Conservation (phyloP, 2,113 vertebrate genomes). For the Daboia siamensis region DNA sequence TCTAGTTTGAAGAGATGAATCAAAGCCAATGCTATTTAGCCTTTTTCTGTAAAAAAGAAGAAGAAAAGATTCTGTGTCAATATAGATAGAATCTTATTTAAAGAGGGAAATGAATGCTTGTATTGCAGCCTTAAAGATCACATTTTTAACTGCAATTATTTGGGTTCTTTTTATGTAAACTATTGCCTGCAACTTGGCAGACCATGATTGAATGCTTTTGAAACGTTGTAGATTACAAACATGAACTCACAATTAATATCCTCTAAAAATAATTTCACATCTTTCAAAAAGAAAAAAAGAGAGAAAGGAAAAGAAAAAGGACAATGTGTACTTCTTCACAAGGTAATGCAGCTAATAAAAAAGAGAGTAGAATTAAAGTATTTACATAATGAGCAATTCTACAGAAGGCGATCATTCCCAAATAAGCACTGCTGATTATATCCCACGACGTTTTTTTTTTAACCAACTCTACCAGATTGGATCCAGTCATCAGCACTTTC, state of each 20-base stretch:
- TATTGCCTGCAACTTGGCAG: conserved; percentile 72
- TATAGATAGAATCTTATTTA: conserved; percentile 63
- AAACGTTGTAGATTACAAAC: conserved; percentile 85
- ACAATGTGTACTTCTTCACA: conserved; percentile 91
- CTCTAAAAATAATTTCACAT: conserved; percentile 82
- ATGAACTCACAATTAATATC: conserved; percentile 87
- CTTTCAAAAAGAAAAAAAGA: conserved; percentile 65
- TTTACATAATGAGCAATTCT: conserved; percentile 95
- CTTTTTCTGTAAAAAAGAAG: conserved; percentile 61
- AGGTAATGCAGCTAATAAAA: conserved; percentile 84
- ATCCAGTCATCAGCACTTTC: conserved; percentile 89
- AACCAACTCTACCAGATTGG: conserved; percentile 91
- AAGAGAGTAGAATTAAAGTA: conserved; percentile 85
- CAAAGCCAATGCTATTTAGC: conserved; percentile 75
- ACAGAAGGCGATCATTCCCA: conserved; percentile 82
- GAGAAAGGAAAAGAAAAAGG: conserved; percentile 67
- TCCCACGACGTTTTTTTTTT: conserved; percentile 78
- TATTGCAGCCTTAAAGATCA: conserved; percentile 80
- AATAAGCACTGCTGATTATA: conserved; percentile 85
- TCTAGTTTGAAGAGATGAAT: conserved; percentile 71
- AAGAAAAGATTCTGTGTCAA: conserved; percentile 63
- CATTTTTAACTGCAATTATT: conserved; percentile 79
- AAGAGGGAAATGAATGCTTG: conserved; percentile 71
- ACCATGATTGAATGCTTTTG: conserved; percentile 81
- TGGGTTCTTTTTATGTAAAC: conserved; percentile 77